These are phyloP conservation scores for Tetragonula clypearis DNA, from an alignment of 1,140 invertebrate genomes.

Conservation along the genomic window DNA sequence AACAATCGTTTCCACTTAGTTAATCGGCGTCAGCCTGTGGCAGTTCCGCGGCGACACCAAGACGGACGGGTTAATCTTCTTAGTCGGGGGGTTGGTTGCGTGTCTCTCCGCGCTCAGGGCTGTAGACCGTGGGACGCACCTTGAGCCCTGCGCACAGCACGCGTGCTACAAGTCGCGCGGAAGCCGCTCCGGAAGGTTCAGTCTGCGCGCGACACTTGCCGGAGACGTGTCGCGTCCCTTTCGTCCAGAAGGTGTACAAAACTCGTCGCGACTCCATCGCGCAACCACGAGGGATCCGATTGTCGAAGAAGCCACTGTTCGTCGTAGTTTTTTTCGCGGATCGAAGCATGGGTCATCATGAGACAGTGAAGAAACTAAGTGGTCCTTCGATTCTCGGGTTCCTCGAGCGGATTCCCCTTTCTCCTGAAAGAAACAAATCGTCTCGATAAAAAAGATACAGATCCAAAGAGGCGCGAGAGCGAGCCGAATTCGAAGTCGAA, in stretches of 20 bases:
- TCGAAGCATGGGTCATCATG: not conserved
- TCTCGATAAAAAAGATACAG: too few species aligned
- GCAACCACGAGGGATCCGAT: not conserved
- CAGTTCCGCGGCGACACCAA: not conserved
- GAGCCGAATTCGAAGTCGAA: too few species aligned
- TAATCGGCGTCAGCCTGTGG: not conserved
- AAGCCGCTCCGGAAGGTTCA: constrained; percentile 47
- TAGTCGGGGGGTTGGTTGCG: not conserved
- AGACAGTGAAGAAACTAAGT: not conserved
- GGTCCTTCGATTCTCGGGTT: not conserved
- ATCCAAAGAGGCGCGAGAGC: too few species aligned
- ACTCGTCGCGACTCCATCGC: not conserved
- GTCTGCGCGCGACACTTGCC: constrained; percentile 70
- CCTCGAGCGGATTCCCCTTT: too few species aligned
- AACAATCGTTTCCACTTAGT: not conserved
- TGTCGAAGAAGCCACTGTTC: not conserved
- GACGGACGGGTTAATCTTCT: constrained; percentile 12
- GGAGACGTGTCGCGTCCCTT: constrained; percentile 59
- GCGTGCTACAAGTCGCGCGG: constrained; percentile 50
- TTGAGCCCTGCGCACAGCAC: constrained; percentile 29
- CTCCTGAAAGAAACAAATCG: too few species aligned
- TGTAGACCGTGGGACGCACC: constrained; percentile 12
- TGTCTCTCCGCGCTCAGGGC: constrained; percentile 6
- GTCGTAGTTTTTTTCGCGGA: not conserved
- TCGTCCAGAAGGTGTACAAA: not conserved